phyloP scores from a whole-genome alignment of 2,113 vertebrate genomes.

The Larimichthys crocea region DNA sequence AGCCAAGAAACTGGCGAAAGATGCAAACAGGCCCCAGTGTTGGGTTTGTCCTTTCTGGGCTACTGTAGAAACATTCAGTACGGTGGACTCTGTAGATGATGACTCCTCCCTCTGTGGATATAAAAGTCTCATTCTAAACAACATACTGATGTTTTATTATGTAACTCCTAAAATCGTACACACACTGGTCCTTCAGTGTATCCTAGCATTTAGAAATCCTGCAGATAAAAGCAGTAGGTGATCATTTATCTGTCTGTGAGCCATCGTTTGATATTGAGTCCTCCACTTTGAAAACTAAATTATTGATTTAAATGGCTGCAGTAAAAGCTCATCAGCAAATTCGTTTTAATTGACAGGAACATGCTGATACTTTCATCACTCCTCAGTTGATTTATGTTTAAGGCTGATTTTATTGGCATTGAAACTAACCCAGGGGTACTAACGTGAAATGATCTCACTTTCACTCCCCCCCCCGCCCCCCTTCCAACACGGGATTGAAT shows the following conservation, averaged over 20 bases:
- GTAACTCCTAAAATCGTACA: too few species aligned
- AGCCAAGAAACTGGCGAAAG: too few species aligned
- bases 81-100: too few species aligned
- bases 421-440: constrained; percentile 19
- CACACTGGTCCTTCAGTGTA: not conserved
- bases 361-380: constrained; percentile 21
- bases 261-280: constrained; percentile 25
- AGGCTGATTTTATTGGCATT: constrained; percentile 45
- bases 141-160: too few species aligned
- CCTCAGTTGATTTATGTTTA: constrained; percentile 31
- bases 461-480: not conserved
- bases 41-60: too few species aligned
- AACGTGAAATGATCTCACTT: constrained; percentile 38
- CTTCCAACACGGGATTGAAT: constrained; percentile 1
- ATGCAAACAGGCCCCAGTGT: too few species aligned
- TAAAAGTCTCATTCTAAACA: too few species aligned
- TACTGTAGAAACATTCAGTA: too few species aligned
- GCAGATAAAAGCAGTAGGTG: not conserved
- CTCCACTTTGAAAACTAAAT: constrained; percentile 24
- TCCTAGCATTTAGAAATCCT: not conserved
- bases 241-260: constrained; percentile 2
- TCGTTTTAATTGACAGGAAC: constrained; percentile 40
- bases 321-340: constrained; percentile 33
- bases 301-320: constrained; percentile 52
- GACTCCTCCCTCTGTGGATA: too few species aligned